Conservation (phyloP, 1,140 invertebrate genomes). For the Chironomus striatipennis region DNA sequence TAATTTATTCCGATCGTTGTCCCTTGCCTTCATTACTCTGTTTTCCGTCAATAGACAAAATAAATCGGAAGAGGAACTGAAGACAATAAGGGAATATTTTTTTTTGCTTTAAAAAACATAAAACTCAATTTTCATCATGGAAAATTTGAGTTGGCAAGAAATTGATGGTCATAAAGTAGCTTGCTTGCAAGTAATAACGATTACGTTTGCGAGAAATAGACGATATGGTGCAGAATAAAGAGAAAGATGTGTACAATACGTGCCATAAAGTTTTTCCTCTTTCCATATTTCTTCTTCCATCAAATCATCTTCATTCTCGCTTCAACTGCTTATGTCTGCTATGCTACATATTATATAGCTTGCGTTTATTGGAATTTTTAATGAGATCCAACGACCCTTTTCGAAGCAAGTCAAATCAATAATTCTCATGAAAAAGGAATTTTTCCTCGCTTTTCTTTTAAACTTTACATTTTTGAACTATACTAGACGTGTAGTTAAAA, state of each 20-base stretch:
- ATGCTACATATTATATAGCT: not conserved
- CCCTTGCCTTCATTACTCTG: not conserved
- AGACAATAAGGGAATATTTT: not conserved
- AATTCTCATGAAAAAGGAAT: not conserved
- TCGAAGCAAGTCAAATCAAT: not conserved
- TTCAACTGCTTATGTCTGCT: not conserved
- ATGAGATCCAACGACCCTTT: slow-evolving; percentile 5
- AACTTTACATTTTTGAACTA: no score
- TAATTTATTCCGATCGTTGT: not conserved
- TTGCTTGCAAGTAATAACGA: not conserved
- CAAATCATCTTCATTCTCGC: not conserved
- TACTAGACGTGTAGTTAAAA: no score
- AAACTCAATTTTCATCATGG: not conserved
- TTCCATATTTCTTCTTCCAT: not conserved
- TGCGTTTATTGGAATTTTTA: slow-evolving; percentile 3
- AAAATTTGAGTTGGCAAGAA: slow-evolving; percentile 1
- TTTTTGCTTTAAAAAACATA: not conserved
- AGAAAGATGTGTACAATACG: not conserved
- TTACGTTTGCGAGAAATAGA: not conserved
- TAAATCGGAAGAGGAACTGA: not conserved
- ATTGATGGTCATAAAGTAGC: not conserved
- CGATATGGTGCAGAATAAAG: not conserved
- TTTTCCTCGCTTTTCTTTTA: not conserved
- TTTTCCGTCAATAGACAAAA: not conserved
- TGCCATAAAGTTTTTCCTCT: not conserved